Evolutionary conservation across 2,113 vertebrate genomes (phyloP).

Genomic region (Nyctereutes procyonoides): DNA sequence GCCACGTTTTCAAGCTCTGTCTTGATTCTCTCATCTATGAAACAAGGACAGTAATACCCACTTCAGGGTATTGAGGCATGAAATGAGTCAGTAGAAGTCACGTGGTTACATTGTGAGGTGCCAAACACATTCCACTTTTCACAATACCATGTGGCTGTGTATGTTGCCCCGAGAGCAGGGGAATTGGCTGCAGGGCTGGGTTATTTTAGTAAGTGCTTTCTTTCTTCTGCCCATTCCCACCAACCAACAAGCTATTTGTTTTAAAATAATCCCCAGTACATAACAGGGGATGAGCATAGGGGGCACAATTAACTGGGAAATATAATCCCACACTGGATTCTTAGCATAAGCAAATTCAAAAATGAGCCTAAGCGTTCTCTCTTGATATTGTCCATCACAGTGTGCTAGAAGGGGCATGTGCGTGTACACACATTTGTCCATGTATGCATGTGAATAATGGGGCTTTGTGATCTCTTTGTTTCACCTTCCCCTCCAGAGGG

Average conservation of each 20-base stretch:
- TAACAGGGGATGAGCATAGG: neutral
- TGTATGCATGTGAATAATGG: neutral
- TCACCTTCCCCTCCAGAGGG: neutral
- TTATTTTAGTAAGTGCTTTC: neutral
- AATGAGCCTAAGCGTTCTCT: neutral
- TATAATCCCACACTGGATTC: neutral
- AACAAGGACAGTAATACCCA: neutral
- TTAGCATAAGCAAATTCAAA: neutral
- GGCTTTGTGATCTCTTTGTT: neutral
- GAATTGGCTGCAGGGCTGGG: neutral
- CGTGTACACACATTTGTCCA: neutral
- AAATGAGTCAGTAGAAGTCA: neutral
- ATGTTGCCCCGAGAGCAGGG: neutral
- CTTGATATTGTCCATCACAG: neutral
- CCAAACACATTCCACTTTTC: neutral
- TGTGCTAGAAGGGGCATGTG: neutral
- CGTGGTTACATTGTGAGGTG: neutral
- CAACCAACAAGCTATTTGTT: neutral
- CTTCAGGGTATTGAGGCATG: neutral
- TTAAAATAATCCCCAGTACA: neutral
- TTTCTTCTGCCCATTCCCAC: neutral
- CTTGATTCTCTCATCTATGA: neutral
- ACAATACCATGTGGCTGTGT: neutral
- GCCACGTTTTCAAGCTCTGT: neutral
- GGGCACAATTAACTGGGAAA: neutral